Evolutionary conservation across 2,113 vertebrate species (phyloP), one percentile per base, ranked within the genome.

Genomic region (Dendropsophus ebraccatus): DNA sequence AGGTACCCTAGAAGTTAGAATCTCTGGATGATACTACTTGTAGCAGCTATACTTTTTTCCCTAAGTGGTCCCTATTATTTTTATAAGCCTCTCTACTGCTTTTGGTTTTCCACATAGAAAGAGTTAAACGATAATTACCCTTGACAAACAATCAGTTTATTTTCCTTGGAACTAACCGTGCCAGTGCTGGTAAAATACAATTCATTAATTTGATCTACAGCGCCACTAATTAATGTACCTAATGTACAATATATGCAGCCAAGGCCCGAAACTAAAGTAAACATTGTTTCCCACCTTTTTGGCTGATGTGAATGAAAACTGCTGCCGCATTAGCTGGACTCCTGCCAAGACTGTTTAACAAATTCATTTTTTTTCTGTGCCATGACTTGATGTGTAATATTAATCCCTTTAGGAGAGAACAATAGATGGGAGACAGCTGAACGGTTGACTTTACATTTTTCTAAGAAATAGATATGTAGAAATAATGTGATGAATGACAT

Each of bases 181-280:
- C 83, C 84, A 87, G 84, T 77, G 87, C 88, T 90, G 87, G 88
- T 88, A 91, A 92, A 91, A 88, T 88, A 90, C 88, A 86, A 86
- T 86, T 77, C 88, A 89, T 88, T 87, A 89, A 88, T 90, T 91
- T 90, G 88, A 91, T 88, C 88, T 88, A 91, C 50, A 89, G 67
- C 82, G 82, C 86, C 80, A 49, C 78, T 87, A 89, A 89, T 89
- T 90, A 89, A 91, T 91, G 90, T 88, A 84, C 88, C 91, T 87
- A 88, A 88, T 89, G 78, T 88, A 35, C 74, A 81, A 52, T 85
- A 74, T 87, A 85, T 88, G 67, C 41, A 88, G 84, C 35, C 87
- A 88, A 89, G 87, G 69, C 73, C 90, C 82, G 88, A 91, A 92
- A 88, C 90, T 90, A 87, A 90, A 90, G 88, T 90, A 91, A 92